phyloP scores from a whole-genome alignment of 1,140 invertebrate species.

The Mylabris phalerata region DNA sequence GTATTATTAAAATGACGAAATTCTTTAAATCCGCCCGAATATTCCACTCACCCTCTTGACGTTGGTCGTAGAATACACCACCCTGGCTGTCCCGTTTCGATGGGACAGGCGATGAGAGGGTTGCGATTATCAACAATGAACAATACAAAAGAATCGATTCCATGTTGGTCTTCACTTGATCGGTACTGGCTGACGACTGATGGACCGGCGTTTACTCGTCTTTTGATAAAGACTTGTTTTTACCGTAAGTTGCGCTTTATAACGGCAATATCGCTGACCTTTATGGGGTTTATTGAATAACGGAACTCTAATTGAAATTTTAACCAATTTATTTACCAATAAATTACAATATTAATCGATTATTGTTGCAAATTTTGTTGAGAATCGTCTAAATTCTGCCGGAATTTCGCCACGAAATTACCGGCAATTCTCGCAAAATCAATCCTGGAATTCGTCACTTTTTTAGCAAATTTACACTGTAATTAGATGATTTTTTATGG shows the following conservation, averaged over 20 bases:
- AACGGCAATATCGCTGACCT: neutral
- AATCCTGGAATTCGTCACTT: slow-evolving; percentile 8
- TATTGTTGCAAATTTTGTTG: too few relatives aligned
- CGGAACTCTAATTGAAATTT: too few relatives aligned
- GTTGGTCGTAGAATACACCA: slow-evolving; percentile 28
- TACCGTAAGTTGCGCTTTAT: slow-evolving; percentile 4
- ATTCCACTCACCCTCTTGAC: slow-evolving; percentile 47
- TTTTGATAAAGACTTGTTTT: slow-evolving; percentile 10
- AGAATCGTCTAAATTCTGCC: neutral
- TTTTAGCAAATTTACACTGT: neutral
- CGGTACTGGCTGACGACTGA: too few relatives aligned
- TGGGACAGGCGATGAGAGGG: slow-evolving; percentile 14
- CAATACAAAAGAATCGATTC: neutral
- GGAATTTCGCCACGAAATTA: slow-evolving; percentile 28
- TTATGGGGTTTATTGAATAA: too few relatives aligned
- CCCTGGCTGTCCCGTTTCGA: neutral
- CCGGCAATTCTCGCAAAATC: slow-evolving; percentile 25
- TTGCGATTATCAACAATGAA: neutral
- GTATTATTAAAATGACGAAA: slow-evolving; percentile 53
- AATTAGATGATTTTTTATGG: neutral
- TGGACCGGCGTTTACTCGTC: neutral
- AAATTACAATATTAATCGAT: too few relatives aligned
- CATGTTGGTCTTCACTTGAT: neutral
- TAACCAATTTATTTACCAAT: too few relatives aligned
- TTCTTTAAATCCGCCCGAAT: slow-evolving; percentile 57